Evolutionary conservation across 2,113 vertebrate species (phyloP).

Genomic region (Gracilinanus agilis): DNA sequence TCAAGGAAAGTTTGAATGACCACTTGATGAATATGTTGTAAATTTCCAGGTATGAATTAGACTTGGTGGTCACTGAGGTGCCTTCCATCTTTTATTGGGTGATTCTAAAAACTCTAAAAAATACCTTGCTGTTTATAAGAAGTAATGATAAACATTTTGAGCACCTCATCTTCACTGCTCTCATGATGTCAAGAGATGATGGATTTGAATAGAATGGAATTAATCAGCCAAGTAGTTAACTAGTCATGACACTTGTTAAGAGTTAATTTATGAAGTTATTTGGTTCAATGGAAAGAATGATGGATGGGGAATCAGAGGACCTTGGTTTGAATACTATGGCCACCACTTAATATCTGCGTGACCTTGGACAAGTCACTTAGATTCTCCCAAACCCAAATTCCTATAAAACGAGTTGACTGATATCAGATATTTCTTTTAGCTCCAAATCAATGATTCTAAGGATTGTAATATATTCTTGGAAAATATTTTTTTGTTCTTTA

Average conservation of each 20-base stretch:
- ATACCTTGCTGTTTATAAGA: neutral
- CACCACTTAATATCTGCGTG: neutral
- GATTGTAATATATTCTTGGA: neutral
- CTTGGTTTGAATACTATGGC: neutral
- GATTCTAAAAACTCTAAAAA: neutral
- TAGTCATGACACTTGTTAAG: neutral
- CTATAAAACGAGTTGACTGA: neutral
- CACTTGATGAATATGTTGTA: neutral
- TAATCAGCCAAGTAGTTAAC: neutral
- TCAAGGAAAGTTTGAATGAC: neutral
- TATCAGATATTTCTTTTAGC: neutral
- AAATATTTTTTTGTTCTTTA: neutral
- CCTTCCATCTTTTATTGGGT: neutral
- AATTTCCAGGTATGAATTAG: neutral
- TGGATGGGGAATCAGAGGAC: neutral
- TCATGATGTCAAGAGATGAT: neutral
- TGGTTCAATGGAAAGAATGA: neutral
- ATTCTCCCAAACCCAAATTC: neutral
- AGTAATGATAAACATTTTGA: neutral
- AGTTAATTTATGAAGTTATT: constrained; percentile 4
- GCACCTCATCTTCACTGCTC: neutral
- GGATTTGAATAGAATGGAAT: neutral
- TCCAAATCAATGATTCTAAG: neutral
- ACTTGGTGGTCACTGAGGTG: neutral
- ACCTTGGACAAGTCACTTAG: neutral